phyloP scores from a whole-genome alignment of 2,888 invertebrate genomes.

The Athetis lepigone region DNA sequence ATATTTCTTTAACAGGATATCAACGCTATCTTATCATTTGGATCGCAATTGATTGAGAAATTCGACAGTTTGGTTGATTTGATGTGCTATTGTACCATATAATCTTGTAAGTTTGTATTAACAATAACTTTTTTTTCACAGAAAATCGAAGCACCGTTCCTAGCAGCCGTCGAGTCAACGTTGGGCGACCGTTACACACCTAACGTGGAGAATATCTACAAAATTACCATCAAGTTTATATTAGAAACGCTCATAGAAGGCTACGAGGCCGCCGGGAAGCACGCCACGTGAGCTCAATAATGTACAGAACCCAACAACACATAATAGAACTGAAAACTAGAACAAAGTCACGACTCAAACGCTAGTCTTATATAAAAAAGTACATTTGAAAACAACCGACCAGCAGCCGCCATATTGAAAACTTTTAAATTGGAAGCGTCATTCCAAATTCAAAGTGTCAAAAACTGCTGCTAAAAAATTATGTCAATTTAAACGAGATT shows the following conservation, averaged over 20 bases:
- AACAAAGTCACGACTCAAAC: slow-evolving; percentile 32
- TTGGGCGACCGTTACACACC: slow-evolving; percentile 97
- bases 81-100: not conserved
- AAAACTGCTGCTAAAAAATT: slow-evolving; percentile 47
- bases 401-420: slow-evolving; percentile 35
- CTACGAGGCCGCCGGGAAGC: slow-evolving; percentile 90
- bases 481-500: slow-evolving; percentile 70
- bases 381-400: slow-evolving; percentile 28
- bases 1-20: too few relatives aligned
- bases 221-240: slow-evolving; percentile 97
- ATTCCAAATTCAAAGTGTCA: slow-evolving; percentile 53
- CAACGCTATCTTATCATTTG: too few relatives aligned
- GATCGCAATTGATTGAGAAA: too few relatives aligned
- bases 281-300: slow-evolving; percentile 75
- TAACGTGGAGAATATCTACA: slow-evolving; percentile 97
- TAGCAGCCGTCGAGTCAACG: slow-evolving; percentile 96
- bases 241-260: slow-evolving; percentile 96
- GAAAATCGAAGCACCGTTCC: slow-evolving; percentile 97
- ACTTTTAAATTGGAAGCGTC: slow-evolving; percentile 57
- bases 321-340: slow-evolving; percentile 44
- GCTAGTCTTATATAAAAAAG: slow-evolving; percentile 19
- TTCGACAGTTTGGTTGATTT: too few relatives aligned
- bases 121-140: slow-evolving; percentile 79
- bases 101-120: not conserved
- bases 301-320: slow-evolving; percentile 46